Conservation (phyloP, 2,888 invertebrate species). For the Entomobrya proxima region DNA sequence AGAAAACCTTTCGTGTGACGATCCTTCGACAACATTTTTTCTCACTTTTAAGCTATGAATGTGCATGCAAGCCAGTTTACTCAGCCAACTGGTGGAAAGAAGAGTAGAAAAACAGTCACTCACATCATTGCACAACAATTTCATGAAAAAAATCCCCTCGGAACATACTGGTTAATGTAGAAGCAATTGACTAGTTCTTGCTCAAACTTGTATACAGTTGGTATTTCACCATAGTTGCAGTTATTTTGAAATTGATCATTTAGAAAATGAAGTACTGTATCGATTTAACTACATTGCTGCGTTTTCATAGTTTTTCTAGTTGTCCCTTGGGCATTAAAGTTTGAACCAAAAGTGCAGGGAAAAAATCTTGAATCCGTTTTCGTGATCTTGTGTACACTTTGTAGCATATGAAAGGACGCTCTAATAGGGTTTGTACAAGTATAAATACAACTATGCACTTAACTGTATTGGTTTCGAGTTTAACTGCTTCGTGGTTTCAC, state of each 20-base stretch:
- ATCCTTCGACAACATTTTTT: background rate
- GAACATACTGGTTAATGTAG: background rate
- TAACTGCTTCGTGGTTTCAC: no score
- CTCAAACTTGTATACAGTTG: background rate
- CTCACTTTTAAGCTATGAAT: background rate
- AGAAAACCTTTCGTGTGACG: constrained; percentile 5
- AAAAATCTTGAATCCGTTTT: background rate
- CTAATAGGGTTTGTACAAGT: no score
- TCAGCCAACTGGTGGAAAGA: background rate
- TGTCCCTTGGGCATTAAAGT: constrained; percentile 8
- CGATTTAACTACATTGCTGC: background rate
- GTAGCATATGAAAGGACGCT: no score
- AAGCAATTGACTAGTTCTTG: constrained; percentile 16
- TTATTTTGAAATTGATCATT: constrained; percentile 16
- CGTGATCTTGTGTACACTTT: no score
- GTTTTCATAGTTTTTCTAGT: background rate
- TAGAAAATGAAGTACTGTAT: constrained; percentile 17
- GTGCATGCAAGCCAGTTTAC: background rate
- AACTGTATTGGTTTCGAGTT: no score
- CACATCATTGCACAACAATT: constrained; percentile 23
- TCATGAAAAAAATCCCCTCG: background rate
- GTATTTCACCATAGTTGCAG: background rate
- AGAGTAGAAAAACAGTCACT: background rate
- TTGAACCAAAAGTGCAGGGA: background rate
- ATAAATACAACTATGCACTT: no score